Conservation (phyloP, 2,113 vertebrate genomes). For the Campylorhamphus procurvoides region DNA sequence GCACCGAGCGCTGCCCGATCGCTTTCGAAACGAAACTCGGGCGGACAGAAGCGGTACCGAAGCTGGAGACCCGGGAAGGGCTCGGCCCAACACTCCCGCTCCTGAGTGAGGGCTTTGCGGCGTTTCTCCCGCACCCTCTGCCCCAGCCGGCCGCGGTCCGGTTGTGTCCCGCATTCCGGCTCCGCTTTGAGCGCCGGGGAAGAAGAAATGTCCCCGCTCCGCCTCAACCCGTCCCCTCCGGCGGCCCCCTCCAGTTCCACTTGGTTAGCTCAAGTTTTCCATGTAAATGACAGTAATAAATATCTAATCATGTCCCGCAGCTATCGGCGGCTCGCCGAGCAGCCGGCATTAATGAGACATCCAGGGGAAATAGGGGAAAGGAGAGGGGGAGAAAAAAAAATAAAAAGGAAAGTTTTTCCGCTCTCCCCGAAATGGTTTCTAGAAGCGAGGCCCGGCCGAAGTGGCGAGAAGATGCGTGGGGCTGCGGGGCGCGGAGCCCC, state of each 20-base stretch:
- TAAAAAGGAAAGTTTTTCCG: not conserved
- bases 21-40: not conserved
- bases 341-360: slow-evolving; percentile 70
- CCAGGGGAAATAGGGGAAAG: not conserved
- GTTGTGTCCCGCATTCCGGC: not conserved
- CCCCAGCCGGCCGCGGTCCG: not conserved
- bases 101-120: not conserved
- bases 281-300: slow-evolving; percentile 85
- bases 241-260: slow-evolving; percentile 71
- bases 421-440: not conserved
- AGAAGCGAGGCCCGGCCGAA: not conserved
- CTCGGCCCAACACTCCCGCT: fast-evolving
- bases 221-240: slow-evolving; percentile 13
- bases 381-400: not conserved
- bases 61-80: not conserved
- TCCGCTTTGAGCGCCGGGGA: not conserved
- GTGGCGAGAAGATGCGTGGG: not conserved
- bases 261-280: slow-evolving; percentile 80
- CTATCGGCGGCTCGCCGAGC: slow-evolving; percentile 64
- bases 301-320: slow-evolving; percentile 89
- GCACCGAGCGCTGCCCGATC: not conserved
- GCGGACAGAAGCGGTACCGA: not conserved
- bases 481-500: not conserved
- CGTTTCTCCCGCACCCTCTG: not conserved
- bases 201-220: not conserved